Conservation (phyloP, 1,140 invertebrate species). For the Galendromus occidentalis region DNA sequence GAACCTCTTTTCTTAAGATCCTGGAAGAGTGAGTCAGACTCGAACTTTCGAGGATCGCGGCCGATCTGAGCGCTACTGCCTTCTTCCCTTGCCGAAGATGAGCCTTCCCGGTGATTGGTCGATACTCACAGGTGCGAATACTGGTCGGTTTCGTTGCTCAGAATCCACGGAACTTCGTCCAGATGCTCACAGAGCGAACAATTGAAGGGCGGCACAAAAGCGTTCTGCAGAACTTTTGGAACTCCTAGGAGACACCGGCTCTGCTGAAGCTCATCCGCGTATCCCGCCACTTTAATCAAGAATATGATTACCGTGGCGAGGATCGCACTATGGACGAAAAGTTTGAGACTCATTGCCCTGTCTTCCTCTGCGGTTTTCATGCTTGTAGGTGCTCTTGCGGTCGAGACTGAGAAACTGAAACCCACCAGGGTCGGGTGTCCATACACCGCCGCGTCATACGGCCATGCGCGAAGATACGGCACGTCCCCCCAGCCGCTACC, state of each 20-base stretch:
- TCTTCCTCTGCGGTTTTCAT: too few species aligned
- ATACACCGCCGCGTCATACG: too few species aligned
- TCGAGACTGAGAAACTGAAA: too few species aligned
- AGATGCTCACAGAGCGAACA: slow-evolving; percentile 49
- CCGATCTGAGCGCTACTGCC: too few species aligned
- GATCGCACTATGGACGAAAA: not conserved
- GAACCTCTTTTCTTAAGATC: slow-evolving; percentile 15
- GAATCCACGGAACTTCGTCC: slow-evolving; percentile 38
- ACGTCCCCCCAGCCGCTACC: too few species aligned
- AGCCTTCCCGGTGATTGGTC: not conserved
- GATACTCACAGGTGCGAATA: slow-evolving; percentile 41
- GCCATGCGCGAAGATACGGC: too few species aligned
- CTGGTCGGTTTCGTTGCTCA: slow-evolving; percentile 38
- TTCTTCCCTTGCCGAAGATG: too few species aligned
- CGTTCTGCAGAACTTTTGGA: slow-evolving; percentile 36
- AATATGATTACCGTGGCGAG: not conserved
- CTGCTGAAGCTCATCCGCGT: not conserved
- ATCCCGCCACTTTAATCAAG: not conserved
- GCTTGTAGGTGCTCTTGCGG: too few species aligned
- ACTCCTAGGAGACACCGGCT: slow-evolving; percentile 37
- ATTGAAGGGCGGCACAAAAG: slow-evolving; percentile 47
- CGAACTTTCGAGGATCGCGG: too few species aligned
- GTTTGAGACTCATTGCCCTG: not conserved
- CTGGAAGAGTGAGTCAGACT: slow-evolving; percentile 5
- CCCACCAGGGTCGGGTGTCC: too few species aligned